phyloP scores from a whole-genome alignment of 92 coral and sea anemone genomes.

The Zoanthus solanderi region DNA sequence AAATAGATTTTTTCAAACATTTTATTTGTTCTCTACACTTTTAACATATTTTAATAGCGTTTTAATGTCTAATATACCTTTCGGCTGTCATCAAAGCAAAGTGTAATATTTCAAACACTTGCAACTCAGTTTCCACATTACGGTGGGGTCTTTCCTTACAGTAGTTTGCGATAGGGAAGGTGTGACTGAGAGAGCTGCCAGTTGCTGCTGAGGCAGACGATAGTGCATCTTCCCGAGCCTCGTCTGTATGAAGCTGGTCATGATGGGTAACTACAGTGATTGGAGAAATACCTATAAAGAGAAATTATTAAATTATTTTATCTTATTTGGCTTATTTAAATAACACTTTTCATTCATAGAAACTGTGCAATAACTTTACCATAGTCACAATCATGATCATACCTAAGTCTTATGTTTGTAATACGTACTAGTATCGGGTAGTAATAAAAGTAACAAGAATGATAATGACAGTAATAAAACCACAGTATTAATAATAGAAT shows the following conservation, averaged over 20 bases:
- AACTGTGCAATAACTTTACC: too few relatives aligned
- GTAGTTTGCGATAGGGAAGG: slow-evolving; percentile 70
- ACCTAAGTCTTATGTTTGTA: too few relatives aligned
- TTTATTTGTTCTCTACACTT: too few relatives aligned
- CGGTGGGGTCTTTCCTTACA: slow-evolving; percentile 48
- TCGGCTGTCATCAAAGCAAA: slow-evolving; percentile 59
- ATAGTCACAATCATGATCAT: too few relatives aligned
- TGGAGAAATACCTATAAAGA: slow-evolving; percentile 54
- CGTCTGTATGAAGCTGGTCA: slow-evolving; percentile 34
- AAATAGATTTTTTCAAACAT: too few relatives aligned
- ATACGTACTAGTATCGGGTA: too few relatives aligned
- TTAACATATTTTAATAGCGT: too few relatives aligned
- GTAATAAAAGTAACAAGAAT: too few relatives aligned
- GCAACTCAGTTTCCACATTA: slow-evolving; percentile 55
- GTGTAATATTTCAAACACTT: slow-evolving; percentile 61
- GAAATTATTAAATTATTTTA: not conserved
- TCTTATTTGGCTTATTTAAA: not conserved
- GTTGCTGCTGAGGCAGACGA: slow-evolving; percentile 66
- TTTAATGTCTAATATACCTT: slow-evolving; percentile 16
- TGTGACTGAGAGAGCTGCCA: slow-evolving; percentile 65
- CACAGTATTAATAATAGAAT: too few relatives aligned
- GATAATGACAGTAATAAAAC: too few relatives aligned
- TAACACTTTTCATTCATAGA: not conserved
- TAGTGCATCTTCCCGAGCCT: slow-evolving; percentile 50
- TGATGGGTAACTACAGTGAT: slow-evolving; percentile 60